Conservation (phyloP, 1,140 invertebrate genomes). For the Andricus grossulariae region DNA sequence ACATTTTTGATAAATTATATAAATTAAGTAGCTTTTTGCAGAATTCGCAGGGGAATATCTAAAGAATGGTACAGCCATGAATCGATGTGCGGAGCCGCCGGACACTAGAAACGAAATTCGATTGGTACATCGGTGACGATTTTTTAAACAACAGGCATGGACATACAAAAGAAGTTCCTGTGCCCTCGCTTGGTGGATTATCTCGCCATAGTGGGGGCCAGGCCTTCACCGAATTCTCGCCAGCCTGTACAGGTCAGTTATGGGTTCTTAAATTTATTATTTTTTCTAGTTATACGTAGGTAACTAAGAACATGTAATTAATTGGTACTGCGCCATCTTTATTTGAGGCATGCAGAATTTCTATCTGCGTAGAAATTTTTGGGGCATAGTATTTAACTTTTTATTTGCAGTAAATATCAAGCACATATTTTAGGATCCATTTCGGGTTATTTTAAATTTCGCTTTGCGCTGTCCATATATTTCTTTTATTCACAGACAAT, state of each 20-base stretch:
- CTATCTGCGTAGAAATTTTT: too few relatives aligned
- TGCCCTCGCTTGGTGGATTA: conserved; percentile 95
- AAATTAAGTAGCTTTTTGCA: not conserved
- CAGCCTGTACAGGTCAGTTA: conserved; percentile 84
- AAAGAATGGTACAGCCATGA: conserved; percentile 56
- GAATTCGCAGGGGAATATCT: conserved; percentile 31
- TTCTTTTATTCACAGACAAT: too few relatives aligned
- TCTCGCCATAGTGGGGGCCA: conserved; percentile 95
- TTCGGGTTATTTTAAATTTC: too few relatives aligned
- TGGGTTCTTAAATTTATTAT: conserved; percentile 12
- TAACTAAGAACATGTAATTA: not conserved
- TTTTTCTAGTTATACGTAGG: not conserved
- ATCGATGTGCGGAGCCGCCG: conserved; percentile 38
- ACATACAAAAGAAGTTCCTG: conserved; percentile 86
- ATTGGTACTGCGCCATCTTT: too few relatives aligned
- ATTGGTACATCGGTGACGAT: conserved; percentile 64
- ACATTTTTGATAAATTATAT: not conserved
- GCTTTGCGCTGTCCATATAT: too few relatives aligned
- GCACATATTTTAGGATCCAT: too few relatives aligned
- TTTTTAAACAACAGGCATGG: conserved; percentile 69
- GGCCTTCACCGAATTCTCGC: conserved; percentile 82
- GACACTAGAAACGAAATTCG: not conserved
- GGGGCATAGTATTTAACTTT: too few relatives aligned
- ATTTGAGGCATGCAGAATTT: too few relatives aligned
- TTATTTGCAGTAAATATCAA: too few relatives aligned